phyloP scores from a whole-genome alignment of 2,888 invertebrate species.

The Exephanes ischioxanthus region DNA sequence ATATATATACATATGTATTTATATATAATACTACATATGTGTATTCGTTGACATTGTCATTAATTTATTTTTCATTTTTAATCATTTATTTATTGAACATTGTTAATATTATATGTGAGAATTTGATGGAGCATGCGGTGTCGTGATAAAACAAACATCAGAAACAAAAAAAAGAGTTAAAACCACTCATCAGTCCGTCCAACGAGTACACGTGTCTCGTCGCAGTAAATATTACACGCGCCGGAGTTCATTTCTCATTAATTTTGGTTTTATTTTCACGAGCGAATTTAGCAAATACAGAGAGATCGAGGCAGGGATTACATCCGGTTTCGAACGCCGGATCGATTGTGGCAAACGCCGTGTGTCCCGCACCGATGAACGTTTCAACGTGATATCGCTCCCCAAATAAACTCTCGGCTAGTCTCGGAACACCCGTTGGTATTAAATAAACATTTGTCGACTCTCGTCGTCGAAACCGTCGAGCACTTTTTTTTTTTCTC shows the following conservation, averaged over 20 bases:
- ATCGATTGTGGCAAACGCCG: constrained; percentile 18
- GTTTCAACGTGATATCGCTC: constrained; percentile 23
- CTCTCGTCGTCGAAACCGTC: neutral
- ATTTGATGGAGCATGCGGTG: constrained; percentile 63
- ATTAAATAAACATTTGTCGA: constrained; percentile 26
- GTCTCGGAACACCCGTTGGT: neutral
- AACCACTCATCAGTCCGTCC: constrained; percentile 23
- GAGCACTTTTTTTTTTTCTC: neutral
- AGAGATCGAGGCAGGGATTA: constrained; percentile 30
- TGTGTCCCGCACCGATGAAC: neutral
- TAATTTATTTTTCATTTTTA: constrained; percentile 26
- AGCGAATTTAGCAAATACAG: constrained; percentile 25
- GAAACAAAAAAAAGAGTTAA: constrained; percentile 33
- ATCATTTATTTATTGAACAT: constrained; percentile 35
- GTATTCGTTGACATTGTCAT: constrained; percentile 44
- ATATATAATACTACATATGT: constrained; percentile 40
- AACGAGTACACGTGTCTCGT: constrained; percentile 4
- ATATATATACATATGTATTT: constrained; percentile 9
- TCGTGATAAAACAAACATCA: constrained; percentile 52
- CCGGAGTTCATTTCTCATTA: constrained; percentile 15
- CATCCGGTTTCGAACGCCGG: constrained; percentile 18
- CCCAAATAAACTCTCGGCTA: constrained; percentile 12
- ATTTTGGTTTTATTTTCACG: constrained; percentile 7
- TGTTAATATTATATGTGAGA: constrained; percentile 59
- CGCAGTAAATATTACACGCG: neutral